phyloP scores from a whole-genome alignment of 1,140 invertebrate genomes.

The Temnothorax longispinosus region DNA sequence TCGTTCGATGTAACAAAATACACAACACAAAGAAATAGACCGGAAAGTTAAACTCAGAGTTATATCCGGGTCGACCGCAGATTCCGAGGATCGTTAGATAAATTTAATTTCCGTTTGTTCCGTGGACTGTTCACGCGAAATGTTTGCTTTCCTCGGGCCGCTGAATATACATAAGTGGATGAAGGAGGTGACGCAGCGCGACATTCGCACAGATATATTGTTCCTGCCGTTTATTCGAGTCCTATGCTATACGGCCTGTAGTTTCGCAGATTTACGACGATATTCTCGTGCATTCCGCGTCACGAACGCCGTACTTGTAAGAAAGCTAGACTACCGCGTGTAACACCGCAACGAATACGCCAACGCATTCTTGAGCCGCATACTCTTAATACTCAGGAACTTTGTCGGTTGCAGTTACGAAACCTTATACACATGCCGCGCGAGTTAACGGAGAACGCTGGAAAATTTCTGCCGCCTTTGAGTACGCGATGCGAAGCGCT shows the following conservation, averaged over 20 bases:
- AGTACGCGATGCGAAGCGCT: neutral
- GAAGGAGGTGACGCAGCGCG: slow-evolving; percentile 9
- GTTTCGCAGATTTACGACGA: slow-evolving; percentile 54
- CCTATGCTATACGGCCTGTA: neutral
- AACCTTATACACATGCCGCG: slow-evolving; percentile 53
- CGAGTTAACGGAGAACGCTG: slow-evolving; percentile 34
- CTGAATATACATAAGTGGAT: slow-evolving; percentile 29
- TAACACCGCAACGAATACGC: slow-evolving; percentile 45
- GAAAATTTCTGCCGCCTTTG: slow-evolving; percentile 48
- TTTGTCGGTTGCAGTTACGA: slow-evolving; percentile 47
- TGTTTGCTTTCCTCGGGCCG: neutral
- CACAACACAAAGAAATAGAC: slow-evolving; percentile 4
- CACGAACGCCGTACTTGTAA: slow-evolving; percentile 28
- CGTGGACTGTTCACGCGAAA: neutral
- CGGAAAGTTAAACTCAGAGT: slow-evolving; percentile 24
- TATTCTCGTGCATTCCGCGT: slow-evolving; percentile 26
- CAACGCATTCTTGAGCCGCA: slow-evolving; percentile 44
- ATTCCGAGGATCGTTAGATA: slow-evolving; percentile 46
- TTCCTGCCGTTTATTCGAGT: slow-evolving; percentile 49
- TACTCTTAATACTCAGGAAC: slow-evolving; percentile 56
- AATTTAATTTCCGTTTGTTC: slow-evolving; percentile 59
- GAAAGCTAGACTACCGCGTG: slow-evolving; percentile 30
- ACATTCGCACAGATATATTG: neutral
- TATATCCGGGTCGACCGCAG: slow-evolving; percentile 14
- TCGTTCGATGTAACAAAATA: slow-evolving; percentile 2